Evolutionary conservation across 1,140 invertebrate genomes (phyloP), one percentile per base, ranked within the genome.

Genomic region (Stratiolaelaps scimitus): DNA sequence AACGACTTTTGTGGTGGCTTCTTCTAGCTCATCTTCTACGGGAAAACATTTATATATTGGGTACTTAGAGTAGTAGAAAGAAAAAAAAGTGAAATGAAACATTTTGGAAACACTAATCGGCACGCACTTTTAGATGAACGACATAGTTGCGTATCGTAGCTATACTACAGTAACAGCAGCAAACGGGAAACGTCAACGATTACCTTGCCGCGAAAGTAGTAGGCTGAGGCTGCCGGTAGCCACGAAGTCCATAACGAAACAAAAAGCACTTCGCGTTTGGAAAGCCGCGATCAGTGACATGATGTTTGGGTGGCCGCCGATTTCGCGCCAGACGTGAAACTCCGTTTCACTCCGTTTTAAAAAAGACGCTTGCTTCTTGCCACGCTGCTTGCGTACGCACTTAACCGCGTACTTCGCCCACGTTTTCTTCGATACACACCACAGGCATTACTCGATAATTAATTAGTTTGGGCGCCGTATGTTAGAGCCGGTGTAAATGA

Each of bases 291-390:
- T 29, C 1, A 60, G 53, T 20, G 53, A 60, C 6, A 60, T 26
- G 23, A 60, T 60, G 26, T 60, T 60, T 34, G 53, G 53, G 26
- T 60, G 53, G 23, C 53, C 23, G 2, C 26, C 13, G 26, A 23
- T 60, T 60, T 26, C 53, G 1, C 53, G 53, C 53, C 53, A 60
- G 23, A 60, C 53, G 23, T 60, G 34, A 23, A 60, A 60, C 26
- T 60, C 53, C 15, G 26, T 60, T 34, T 60, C 53, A 6, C 34
- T 26, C 1, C 17, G 26, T 10, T 60, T 60, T 17, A 60, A 23
- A 40, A 40, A 40, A 40, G 34, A 40, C 4, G 34, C 34, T 10
- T 40, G 34, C 10, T 40, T 40, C 10, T 10, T 40, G 26, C 53
- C 53, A 15, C 34, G 2, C 23, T 26, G 26, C 23, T 60, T 60